These are phyloP conservation scores for Huso huso DNA, from an alignment of 2,797 vertebrate genomes.

Conservation along the genomic window DNA sequence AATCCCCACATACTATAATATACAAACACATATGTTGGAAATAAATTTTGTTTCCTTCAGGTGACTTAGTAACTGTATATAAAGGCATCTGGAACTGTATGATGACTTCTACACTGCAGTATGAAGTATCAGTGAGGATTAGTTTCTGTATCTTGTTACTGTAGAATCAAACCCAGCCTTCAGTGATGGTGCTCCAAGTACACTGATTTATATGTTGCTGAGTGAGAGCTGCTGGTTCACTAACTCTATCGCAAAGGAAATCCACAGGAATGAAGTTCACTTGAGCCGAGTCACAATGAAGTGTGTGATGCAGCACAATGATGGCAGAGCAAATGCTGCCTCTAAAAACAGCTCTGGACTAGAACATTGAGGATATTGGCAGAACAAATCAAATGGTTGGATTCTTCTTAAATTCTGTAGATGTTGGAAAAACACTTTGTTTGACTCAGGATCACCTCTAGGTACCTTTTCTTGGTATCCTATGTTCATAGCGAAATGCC, in stretches of 20 bases:
- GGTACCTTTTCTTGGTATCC: too few species aligned
- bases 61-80: neutral
- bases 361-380: too few species aligned
- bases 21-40: too few species aligned
- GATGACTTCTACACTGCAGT: conserved; percentile 44
- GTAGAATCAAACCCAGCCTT: conserved; percentile 59
- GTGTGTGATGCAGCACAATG: neutral
- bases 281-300: neutral
- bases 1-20: too few species aligned
- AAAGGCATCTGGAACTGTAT: conserved; percentile 10
- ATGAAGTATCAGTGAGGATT: conserved; percentile 56
- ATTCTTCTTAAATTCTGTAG: too few species aligned
- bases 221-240: conserved; percentile 70
- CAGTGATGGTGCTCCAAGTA: conserved; percentile 43
- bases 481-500: too few species aligned
- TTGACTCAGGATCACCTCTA: too few species aligned
- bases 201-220: conserved; percentile 64
- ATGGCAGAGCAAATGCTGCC: neutral
- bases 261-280: neutral
- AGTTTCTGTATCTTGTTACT: conserved; percentile 59
- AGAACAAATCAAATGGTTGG: too few species aligned
- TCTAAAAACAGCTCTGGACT: too few species aligned
- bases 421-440: too few species aligned
- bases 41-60: too few species aligned
- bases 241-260: neutral